Base-by-base conservation (phyloP, 2,888 invertebrate species). In the Watsonalla binaria region DNA sequence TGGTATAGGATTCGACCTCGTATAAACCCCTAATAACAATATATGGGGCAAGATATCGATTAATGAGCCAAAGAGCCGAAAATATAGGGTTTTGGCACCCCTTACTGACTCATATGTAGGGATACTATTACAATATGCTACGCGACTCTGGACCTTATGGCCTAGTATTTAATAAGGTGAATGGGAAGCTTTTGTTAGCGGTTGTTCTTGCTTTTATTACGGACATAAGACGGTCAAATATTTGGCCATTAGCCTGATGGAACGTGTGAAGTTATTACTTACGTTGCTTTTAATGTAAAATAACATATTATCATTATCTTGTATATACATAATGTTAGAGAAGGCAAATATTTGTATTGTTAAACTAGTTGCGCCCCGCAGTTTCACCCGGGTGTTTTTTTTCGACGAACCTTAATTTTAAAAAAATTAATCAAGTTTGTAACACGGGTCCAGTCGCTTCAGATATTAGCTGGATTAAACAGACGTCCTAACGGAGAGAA, bases 181-280 rank as follows among this genome's bases (percentile, higher is more conserved):
- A 46, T 14, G 9, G 35, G 45, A 24, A 45, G 6, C 42, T 6
- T 55, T 52, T 68, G 57, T 62, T 66, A 60, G 68, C 56, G 50
- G 66, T 72, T 74, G 66, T 70, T 69, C 66, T 75, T 67, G 62
- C 62, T 69, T 66, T 68, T 62, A 66, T 65, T 70, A 62, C 57
- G 60, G 54, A 62, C 62, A 64, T 63, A 63, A 66, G 56, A 65
- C 65, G 71, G 65, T 68, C 73, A 79, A 85, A 87, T 83, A 84
- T 87, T 86, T 80, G 76, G 58, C 77, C 78, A 84, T 82, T 82
- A 82, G 61, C 62, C 68, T 77, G 71, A 86, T 83, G 76, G 75
- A 80, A 76, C 66, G 67, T 61, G 58, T 59, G 52, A 68, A 67
- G 68, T 68, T 66, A 65, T 62, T 58, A 64, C 54, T 37, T 37